These are phyloP conservation scores for Ptyas mucosa DNA, from an alignment of 2,113 vertebrate species.

Conservation along the genomic window DNA sequence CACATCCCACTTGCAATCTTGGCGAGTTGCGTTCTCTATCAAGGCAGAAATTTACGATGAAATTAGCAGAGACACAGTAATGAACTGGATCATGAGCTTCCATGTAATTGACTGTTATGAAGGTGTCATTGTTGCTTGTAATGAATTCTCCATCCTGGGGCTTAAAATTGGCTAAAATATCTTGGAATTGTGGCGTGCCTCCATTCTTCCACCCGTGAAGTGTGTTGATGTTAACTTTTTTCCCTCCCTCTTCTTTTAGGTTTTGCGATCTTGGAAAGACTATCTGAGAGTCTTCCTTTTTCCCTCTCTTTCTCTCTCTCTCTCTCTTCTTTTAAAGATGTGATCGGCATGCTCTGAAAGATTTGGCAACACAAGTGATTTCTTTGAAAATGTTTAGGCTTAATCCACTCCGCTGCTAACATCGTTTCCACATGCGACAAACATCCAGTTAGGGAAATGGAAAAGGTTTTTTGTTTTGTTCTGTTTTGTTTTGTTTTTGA, in stretches of 20 bases:
- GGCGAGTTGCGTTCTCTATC: constrained; percentile 56
- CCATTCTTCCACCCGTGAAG: neutral
- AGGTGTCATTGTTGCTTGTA: constrained; percentile 50
- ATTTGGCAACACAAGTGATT: neutral
- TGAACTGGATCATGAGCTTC: constrained; percentile 58
- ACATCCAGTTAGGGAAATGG: neutral
- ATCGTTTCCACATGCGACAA: accelerated
- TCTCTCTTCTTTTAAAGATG: neutral
- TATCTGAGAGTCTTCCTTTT: constrained; percentile 2
- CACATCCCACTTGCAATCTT: constrained; percentile 60
- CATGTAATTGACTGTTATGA: constrained; percentile 67
- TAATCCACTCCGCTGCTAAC: accelerated
- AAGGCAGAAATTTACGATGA: constrained; percentile 68
- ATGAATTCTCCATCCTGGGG: constrained; percentile 53
- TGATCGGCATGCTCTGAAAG: neutral
- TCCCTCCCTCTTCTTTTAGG: neutral
- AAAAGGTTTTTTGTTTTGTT: neutral
- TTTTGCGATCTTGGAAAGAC: constrained; percentile 30
- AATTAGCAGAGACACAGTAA: constrained; percentile 71
- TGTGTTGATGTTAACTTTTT: neutral
- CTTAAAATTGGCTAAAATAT: constrained; percentile 49
- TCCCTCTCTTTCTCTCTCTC: too few species aligned
- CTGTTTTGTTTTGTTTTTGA: neutral
- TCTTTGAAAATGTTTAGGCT: constrained; percentile 14
- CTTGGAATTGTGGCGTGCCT: neutral